phyloP scores from a whole-genome alignment of 2,113 vertebrate species.

The Pterocles burchelli region DNA sequence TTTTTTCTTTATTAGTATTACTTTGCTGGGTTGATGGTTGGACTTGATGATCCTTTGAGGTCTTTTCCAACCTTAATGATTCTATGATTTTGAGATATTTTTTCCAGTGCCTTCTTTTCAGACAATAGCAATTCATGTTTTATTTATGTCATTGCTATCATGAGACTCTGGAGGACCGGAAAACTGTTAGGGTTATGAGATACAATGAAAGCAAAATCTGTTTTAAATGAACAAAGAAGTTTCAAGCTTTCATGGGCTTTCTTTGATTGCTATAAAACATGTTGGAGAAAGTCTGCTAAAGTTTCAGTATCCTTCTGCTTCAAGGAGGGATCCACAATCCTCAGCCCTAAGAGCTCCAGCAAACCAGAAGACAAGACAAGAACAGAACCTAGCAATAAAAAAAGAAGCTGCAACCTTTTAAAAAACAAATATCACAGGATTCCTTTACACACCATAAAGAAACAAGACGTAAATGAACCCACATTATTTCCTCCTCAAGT shows the following conservation, averaged over 20 bases:
- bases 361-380: not conserved
- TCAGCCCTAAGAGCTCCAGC: not conserved
- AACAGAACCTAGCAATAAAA: slow-evolving; percentile 10
- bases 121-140: not conserved
- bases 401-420: not conserved
- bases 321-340: not conserved
- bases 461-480: not conserved
- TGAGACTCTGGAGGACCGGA: not conserved
- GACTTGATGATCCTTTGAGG: too few species aligned
- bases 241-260: not conserved
- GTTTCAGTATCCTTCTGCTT: not conserved
- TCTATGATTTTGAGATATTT: not conserved
- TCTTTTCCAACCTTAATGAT: too few species aligned
- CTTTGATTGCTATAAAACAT: not conserved
- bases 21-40: not conserved
- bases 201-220: not conserved
- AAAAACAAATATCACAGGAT: not conserved
- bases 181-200: not conserved
- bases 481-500: slow-evolving; percentile 43
- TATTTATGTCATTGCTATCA: not conserved
- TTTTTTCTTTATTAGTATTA: not conserved
- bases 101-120: not conserved
- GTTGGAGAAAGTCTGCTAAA: not conserved
- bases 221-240: not conserved
- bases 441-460: not conserved